These are phyloP conservation scores for Choloepus didactylus DNA, from an alignment of 2,797 vertebrate species.

Conservation along the genomic window DNA sequence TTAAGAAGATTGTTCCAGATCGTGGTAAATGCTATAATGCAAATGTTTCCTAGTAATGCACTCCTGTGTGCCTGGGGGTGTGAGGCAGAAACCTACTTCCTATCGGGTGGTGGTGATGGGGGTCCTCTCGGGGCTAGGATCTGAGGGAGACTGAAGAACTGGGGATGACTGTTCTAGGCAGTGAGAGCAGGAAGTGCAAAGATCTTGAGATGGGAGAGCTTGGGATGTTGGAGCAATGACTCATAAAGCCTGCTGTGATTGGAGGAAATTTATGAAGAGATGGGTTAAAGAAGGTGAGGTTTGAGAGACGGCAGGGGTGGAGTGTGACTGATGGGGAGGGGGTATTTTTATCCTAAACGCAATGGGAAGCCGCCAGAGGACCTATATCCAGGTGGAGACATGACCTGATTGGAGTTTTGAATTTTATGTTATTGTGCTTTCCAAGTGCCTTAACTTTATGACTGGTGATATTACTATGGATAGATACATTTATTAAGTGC, in stretches of 20 bases:
- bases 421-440: background rate
- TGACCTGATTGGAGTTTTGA: background rate
- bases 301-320: background rate
- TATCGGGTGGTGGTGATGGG: background rate
- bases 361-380: background rate
- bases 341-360: background rate
- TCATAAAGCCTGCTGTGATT: background rate
- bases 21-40: background rate
- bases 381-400: background rate
- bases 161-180: background rate
- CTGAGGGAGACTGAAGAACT: background rate
- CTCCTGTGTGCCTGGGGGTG: background rate
- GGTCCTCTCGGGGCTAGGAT: background rate
- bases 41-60: background rate
- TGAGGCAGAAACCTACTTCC: background rate
- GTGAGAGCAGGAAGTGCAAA: background rate
- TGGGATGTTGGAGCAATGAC: too few relatives aligned
- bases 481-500: background rate
- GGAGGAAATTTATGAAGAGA: background rate
- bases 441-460: background rate
- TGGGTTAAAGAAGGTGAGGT: accelerated
- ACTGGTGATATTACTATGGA: background rate
- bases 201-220: background rate
- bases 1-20: background rate
- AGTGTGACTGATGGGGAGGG: too few relatives aligned